These are phyloP conservation scores for Megatriorchis doriae DNA, from an alignment of 2,113 vertebrate species.

Conservation along the genomic window DNA sequence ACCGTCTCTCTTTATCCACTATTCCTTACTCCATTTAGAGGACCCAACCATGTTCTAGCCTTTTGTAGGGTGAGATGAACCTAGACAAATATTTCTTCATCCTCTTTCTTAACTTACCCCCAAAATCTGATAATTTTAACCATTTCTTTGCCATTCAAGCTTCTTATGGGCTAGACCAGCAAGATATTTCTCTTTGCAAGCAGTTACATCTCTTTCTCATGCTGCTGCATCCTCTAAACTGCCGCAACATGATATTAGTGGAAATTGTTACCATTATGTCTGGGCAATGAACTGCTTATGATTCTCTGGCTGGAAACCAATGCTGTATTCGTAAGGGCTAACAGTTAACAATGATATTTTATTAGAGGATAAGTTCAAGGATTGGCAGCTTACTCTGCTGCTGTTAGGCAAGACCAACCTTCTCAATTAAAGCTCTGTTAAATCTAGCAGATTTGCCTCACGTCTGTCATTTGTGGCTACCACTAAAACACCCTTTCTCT, in stretches of 20 bases:
- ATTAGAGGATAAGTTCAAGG: neutral
- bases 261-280: neutral
- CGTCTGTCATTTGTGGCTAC: neutral
- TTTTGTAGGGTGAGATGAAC: neutral
- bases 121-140: neutral
- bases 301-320: neutral
- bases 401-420: slow-evolving; percentile 46
- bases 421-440: slow-evolving; percentile 31
- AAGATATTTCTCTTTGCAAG: neutral
- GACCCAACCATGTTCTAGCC: neutral
- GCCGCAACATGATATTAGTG: neutral
- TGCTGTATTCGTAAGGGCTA: neutral
- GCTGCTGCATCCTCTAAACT: neutral
- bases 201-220: neutral
- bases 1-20: neutral
- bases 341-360: slow-evolving; percentile 21
- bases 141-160: neutral
- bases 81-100: neutral
- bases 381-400: neutral
- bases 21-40: neutral
- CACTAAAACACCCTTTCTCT: neutral
- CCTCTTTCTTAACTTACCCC: neutral
- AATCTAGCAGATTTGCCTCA: slow-evolving; percentile 2
- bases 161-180: neutral
- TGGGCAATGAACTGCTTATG: slow-evolving; percentile 4